Evolutionary conservation across 2,888 invertebrate species (phyloP).

Genomic region (Pheosia tremula): DNA sequence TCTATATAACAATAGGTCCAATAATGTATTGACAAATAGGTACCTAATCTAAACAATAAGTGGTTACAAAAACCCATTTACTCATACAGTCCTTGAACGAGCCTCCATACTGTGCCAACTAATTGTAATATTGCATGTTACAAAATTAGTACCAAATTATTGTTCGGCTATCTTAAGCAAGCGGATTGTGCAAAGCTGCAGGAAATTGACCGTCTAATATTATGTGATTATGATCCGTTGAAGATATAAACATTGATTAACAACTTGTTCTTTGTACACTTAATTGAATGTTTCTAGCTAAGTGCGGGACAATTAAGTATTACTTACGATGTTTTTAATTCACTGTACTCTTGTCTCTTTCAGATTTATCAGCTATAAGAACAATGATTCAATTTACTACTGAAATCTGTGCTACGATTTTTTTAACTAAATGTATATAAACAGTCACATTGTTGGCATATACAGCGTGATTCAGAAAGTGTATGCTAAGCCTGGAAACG

Average conservation of each 20-base stretch:
- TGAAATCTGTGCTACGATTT: too few species aligned
- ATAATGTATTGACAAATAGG: too few species aligned
- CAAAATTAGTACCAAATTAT: constrained; percentile 5
- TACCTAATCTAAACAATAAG: background rate
- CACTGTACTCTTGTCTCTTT: background rate
- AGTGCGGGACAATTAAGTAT: background rate
- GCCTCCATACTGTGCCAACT: background rate
- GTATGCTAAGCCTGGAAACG: too few species aligned
- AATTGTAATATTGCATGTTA: constrained; percentile 6
- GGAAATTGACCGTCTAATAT: constrained; percentile 2
- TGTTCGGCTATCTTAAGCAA: constrained; percentile 1
- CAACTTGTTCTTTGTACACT: background rate
- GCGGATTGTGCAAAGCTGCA: background rate
- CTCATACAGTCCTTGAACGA: background rate
- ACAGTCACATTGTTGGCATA: too few species aligned
- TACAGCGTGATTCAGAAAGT: too few species aligned
- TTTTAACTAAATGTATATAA: too few species aligned
- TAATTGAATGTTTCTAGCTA: background rate
- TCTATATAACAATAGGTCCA: too few species aligned
- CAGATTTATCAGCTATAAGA: too few species aligned
- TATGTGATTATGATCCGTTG: background rate
- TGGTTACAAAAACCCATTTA: background rate
- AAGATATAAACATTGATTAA: constrained; percentile 5
- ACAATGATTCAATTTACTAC: too few species aligned
- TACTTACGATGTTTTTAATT: background rate